A percentile compares a stretch with the other conserved stretches of the same genome.
phyloP scores from a whole-genome alignment of 2,113 vertebrate genomes.

The Ptychochromis oligacanthus region DNA sequence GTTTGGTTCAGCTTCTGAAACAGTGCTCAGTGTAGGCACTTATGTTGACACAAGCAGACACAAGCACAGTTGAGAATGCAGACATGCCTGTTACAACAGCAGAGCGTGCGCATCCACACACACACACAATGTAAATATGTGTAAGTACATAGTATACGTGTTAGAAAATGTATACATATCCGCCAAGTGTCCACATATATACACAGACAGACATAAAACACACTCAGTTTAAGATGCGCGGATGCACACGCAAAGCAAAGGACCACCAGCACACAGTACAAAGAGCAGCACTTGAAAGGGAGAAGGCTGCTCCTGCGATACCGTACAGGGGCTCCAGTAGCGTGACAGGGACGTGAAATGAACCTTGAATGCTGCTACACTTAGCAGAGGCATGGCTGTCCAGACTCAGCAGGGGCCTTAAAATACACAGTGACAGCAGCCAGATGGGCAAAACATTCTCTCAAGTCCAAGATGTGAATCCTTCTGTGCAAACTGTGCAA shows the following conservation, averaged over 20 bases:
- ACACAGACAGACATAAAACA: constrained; percentile 8
- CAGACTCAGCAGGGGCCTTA: constrained; percentile 43
- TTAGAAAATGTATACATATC: background rate
- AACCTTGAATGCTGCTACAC: constrained; percentile 66
- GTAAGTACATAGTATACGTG: background rate
- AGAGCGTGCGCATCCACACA: background rate
- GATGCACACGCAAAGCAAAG: background rate
- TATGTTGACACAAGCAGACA: constrained; percentile 54
- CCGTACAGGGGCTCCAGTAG: constrained; percentile 18
- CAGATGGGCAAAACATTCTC: constrained; percentile 47
- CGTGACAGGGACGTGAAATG: constrained; percentile 67
- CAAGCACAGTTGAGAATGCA: constrained; percentile 31
- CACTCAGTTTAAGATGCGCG: constrained; percentile 21
- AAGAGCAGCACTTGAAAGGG: constrained; percentile 44
- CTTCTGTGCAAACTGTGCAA: constrained; percentile 1
- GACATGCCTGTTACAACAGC: background rate
- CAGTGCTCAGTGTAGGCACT: constrained; percentile 45
- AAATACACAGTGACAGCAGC: constrained; percentile 53
- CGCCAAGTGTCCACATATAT: background rate
- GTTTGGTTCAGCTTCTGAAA: constrained; percentile 40
- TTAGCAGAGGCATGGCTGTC: constrained; percentile 52
- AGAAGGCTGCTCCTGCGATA: constrained; percentile 21
- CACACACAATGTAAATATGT: background rate
- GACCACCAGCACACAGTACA: constrained; percentile 17
- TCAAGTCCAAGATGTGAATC: constrained; percentile 39